Percentiles rank a stretch among this genome's conserved stretches.
Evolutionary conservation across 2,888 invertebrate genomes (phyloP).

Genomic region (Tribolium freemani): DNA sequence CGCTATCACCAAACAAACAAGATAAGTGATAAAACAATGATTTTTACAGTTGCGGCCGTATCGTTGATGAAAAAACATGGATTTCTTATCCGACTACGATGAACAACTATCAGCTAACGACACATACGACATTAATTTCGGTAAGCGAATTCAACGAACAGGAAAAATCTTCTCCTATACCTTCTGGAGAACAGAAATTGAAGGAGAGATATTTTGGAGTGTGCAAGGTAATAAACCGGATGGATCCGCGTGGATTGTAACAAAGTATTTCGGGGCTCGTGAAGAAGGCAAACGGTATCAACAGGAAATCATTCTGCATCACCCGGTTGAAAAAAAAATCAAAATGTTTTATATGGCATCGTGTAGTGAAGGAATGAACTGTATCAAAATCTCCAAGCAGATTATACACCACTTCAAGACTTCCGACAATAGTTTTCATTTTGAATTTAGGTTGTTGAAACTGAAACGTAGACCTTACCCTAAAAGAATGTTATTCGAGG

Average conservation of each 20-base stretch:
- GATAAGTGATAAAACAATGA: background rate
- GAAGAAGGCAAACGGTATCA: constrained; percentile 60
- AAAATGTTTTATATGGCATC: constrained; percentile 62
- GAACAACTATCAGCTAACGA: constrained; percentile 55
- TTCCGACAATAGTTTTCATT: constrained; percentile 61
- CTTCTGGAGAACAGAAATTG: constrained; percentile 64
- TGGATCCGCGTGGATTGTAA: constrained; percentile 62
- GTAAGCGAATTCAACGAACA: constrained; percentile 57
- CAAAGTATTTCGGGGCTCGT: constrained; percentile 62
- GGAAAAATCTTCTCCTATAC: constrained; percentile 66
- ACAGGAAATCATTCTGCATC: constrained; percentile 63
- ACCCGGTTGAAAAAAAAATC: constrained; percentile 63
- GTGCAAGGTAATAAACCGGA: constrained; percentile 63
- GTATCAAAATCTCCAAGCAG: constrained; percentile 61
- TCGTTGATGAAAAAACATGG: constrained; percentile 2
- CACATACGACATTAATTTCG: constrained; percentile 61
- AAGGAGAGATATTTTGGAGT: constrained; percentile 65
- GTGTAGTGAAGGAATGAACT: constrained; percentile 61
- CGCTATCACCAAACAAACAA: background rate
- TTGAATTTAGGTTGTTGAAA: constrained; percentile 61
- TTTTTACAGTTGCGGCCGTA: background rate
- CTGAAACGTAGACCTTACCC: constrained; percentile 59
- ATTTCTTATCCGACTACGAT: constrained; percentile 51
- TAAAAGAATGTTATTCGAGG: constrained; percentile 52
- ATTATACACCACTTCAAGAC: constrained; percentile 63